Percentiles rank a stretch among this genome's conserved stretches.
These are phyloP conservation scores for Crambe crambe DNA, from an alignment of 37 sponge, comb jelly and placozoan genomes.

Conservation along the genomic window DNA sequence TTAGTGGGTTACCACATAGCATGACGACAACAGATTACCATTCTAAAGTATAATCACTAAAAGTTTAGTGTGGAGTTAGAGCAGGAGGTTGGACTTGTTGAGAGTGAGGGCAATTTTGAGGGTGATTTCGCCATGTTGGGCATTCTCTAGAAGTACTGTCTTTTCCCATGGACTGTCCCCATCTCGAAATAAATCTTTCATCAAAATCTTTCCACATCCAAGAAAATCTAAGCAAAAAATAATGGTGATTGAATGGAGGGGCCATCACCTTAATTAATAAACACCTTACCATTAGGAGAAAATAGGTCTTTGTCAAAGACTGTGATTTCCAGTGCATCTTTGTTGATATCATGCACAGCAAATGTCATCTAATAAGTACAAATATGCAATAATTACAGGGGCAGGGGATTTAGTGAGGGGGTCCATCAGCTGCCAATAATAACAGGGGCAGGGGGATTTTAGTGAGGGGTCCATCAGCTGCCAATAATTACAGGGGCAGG, in stretches of 20 bases:
- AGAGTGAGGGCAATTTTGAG: constrained; percentile 47
- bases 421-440: too few relatives aligned
- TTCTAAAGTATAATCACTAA: too few relatives aligned
- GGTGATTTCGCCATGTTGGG: constrained; percentile 69
- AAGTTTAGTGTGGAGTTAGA: too few relatives aligned
- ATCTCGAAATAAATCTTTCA: constrained; percentile 54
- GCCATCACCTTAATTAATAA: not conserved
- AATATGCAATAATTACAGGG: not conserved
- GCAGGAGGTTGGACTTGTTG: constrained; percentile 36
- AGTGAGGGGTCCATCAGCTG: too few relatives aligned
- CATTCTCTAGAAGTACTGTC: constrained; percentile 66
- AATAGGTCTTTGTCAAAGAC: constrained; percentile 88
- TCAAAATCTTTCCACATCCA: constrained; percentile 54
- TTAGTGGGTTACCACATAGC: too few relatives aligned
- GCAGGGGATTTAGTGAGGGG: too few relatives aligned
- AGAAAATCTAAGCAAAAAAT: constrained; percentile 66
- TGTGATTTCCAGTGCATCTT: constrained; percentile 56
- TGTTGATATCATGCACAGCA: constrained; percentile 47
- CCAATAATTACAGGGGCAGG: too few relatives aligned
- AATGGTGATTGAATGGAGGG: not conserved
- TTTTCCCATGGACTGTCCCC: constrained; percentile 78
- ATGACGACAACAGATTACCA: too few relatives aligned
- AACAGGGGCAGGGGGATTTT: too few relatives aligned
- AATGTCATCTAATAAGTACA: constrained; percentile 55
- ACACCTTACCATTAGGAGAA: constrained; percentile 78